Conservation (phyloP, 1,140 invertebrate genomes). For the Saccostrea cuccullata region DNA sequence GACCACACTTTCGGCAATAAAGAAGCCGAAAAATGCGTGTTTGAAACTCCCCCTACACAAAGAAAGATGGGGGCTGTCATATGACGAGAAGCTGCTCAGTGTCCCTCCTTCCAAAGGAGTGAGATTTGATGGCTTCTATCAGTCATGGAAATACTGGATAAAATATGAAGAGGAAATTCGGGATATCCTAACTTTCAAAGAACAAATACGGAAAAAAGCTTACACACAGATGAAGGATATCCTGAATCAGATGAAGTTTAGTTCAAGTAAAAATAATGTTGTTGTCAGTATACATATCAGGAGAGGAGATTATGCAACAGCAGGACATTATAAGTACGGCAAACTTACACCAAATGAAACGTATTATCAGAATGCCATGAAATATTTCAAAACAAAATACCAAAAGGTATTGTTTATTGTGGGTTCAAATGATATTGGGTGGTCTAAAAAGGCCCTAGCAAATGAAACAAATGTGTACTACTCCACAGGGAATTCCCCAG, state of each 20-base stretch:
- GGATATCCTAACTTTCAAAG: conserved; percentile 47
- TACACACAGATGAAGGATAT: neutral
- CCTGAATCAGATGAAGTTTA: conserved; percentile 32
- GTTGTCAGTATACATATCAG: conserved; percentile 64
- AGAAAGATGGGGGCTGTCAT: conserved; percentile 33
- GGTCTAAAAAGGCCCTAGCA: conserved; percentile 47
- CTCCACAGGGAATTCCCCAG: conserved; percentile 38
- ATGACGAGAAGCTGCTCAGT: neutral
- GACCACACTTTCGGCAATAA: neutral
- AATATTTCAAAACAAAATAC: conserved; percentile 54
- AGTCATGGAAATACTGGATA: conserved; percentile 57
- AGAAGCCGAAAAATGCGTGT: neutral
- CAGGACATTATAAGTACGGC: conserved; percentile 42
- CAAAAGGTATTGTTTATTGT: conserved; percentile 59
- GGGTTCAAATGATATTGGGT: conserved; percentile 54
- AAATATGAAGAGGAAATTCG: conserved; percentile 45
- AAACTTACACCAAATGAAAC: conserved; percentile 54
- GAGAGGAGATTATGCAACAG: conserved; percentile 55
- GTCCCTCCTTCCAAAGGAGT: conserved; percentile 27
- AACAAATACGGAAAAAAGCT: conserved; percentile 25
- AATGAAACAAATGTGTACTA: conserved; percentile 39
- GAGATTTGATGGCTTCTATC: conserved; percentile 51
- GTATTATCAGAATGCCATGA: conserved; percentile 59
- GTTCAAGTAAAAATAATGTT: neutral
- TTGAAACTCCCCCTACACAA: neutral